A percentile compares a stretch with the other conserved stretches of the same genome.
Conservation (phyloP, 2,113 vertebrate genomes). For the Verasper variegatus region DNA sequence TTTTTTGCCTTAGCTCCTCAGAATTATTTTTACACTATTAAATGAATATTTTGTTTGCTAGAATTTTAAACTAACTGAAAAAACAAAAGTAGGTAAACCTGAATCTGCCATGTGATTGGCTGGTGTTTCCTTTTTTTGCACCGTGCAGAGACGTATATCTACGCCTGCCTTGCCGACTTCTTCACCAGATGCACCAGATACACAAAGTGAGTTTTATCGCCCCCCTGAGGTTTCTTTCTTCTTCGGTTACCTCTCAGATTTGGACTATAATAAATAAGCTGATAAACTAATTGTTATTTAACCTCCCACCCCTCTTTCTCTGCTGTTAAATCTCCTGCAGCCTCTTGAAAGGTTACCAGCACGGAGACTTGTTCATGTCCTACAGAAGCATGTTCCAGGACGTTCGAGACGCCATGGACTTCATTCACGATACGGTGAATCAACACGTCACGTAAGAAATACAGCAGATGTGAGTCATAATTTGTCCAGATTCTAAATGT, state of each 20-base stretch:
- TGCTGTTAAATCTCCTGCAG: constrained; percentile 58
- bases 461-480: not conserved
- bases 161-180: constrained; percentile 87
- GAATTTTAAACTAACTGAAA: too few relatives aligned
- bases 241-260: not conserved
- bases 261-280: not conserved
- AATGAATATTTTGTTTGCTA: too few relatives aligned
- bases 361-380: constrained; percentile 90
- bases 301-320: not conserved
- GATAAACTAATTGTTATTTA: not conserved
- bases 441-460: not conserved
- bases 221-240: not conserved
- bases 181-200: constrained; percentile 85
- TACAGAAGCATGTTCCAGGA: constrained; percentile 90
- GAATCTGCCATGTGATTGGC: not conserved
- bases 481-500: not conserved
- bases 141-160: constrained; percentile 86
- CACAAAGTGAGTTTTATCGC: constrained; percentile 73
- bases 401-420: constrained; percentile 87
- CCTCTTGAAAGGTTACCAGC: constrained; percentile 82
- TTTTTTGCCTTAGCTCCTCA: too few relatives aligned
- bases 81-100: not conserved
- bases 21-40: too few relatives aligned
- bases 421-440: constrained; percentile 83
- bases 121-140: not conserved